Evolutionary conservation across 2,797 vertebrate genomes (phyloP).

Genomic region (Craterocephalus amniculus): DNA sequence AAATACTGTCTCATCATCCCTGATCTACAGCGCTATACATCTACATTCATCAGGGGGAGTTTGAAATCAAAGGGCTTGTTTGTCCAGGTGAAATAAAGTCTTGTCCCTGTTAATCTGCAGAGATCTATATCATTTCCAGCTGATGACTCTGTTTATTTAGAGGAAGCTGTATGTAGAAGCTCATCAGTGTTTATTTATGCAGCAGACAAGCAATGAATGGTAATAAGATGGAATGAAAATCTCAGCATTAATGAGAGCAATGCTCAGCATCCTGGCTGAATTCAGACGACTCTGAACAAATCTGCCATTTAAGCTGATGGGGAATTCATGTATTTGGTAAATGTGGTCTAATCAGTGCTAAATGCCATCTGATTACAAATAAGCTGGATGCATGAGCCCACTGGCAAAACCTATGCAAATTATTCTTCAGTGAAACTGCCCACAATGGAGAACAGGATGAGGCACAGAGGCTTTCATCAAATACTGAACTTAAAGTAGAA

Average conservation of each 20-base stretch:
- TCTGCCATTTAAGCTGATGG: background rate
- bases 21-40: constrained; percentile 18
- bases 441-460: background rate
- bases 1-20: constrained; percentile 47
- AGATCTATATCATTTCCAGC: constrained; percentile 1
- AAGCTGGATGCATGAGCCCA: no score
- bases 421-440: no score
- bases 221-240: constrained; percentile 6
- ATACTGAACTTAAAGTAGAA: constrained; percentile 7
- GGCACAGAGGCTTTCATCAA: background rate
- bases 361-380: background rate
- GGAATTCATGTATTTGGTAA: background rate
- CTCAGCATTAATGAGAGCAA: constrained; percentile 11
- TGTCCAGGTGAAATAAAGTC: constrained; percentile 20
- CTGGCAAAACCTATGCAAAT: no score
- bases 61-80: constrained; percentile 8
- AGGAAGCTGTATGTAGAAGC: background rate
- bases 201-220: background rate
- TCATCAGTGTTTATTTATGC: constrained; percentile 23
- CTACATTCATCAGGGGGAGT: constrained; percentile 10
- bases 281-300: background rate
- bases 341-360: constrained; percentile 12
- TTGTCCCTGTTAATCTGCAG: constrained; percentile 17
- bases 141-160: constrained; percentile 19
- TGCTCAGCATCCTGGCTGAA: constrained; percentile 11